Conservation (phyloP, 2,113 vertebrate genomes). For the Heteronetta atricapilla region DNA sequence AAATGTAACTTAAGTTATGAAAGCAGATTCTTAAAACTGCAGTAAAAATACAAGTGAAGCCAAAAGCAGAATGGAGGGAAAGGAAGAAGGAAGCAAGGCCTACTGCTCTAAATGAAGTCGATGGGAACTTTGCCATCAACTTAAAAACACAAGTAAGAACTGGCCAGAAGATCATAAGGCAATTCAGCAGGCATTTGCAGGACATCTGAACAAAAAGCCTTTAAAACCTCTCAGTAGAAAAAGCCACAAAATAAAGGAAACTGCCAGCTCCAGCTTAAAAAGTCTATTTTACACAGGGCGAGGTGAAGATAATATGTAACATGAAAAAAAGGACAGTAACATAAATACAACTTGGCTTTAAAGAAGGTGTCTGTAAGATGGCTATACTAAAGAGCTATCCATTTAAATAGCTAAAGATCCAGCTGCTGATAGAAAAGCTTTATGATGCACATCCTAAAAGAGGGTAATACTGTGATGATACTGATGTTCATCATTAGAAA, state of each 20-base stretch:
- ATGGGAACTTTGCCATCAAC: neutral
- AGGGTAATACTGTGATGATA: neutral
- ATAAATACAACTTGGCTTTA: neutral
- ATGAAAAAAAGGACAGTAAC: neutral
- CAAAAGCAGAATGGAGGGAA: constrained; percentile 10
- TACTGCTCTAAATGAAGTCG: neutral
- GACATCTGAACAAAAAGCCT: constrained; percentile 39
- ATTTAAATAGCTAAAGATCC: neutral
- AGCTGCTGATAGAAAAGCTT: neutral
- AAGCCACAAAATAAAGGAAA: constrained; percentile 14
- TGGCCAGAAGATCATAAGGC: constrained; percentile 30
- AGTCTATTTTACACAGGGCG: neutral
- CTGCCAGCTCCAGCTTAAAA: neutral
- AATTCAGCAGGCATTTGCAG: constrained; percentile 31
- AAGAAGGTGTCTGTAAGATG: neutral
- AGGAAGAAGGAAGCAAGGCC: constrained; percentile 8
- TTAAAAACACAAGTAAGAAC: constrained; percentile 1
- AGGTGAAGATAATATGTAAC: neutral
- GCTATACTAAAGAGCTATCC: neutral
- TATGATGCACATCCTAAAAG: neutral
- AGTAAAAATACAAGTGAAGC: constrained; percentile 22
- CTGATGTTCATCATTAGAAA: neutral
- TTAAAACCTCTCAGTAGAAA: neutral
- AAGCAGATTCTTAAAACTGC: constrained; percentile 17
- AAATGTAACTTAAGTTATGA: neutral